phyloP scores from a whole-genome alignment of 2,797 vertebrate genomes.

The Gambusia yucatana region DNA sequence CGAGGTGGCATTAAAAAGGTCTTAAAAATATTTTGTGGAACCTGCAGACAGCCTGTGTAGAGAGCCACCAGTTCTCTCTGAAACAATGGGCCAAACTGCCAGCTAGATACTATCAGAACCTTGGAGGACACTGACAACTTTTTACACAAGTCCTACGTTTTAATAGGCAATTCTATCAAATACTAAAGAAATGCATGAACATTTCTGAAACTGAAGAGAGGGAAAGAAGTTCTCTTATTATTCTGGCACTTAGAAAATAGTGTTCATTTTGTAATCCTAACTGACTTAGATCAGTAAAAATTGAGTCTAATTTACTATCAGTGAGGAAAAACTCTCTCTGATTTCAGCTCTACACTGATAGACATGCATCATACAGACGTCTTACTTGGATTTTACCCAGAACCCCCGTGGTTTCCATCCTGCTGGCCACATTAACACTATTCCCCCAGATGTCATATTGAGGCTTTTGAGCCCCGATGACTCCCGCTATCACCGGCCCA shows the following conservation, averaged over 20 bases:
- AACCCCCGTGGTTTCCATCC: conserved; percentile 97
- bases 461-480: conserved; percentile 98
- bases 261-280: not conserved
- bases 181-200: not conserved
- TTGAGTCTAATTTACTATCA: not conserved
- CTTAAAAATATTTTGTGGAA: too few relatives aligned
- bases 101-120: not conserved
- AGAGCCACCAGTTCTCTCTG: not conserved
- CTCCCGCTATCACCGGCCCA: conserved; percentile 94
- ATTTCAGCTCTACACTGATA: not conserved
- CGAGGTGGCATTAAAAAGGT: too few relatives aligned
- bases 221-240: not conserved
- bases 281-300: not conserved
- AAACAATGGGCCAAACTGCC: not conserved
- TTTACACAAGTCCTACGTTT: not conserved
- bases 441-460: conserved; percentile 99
- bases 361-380: not conserved
- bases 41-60: too few relatives aligned
- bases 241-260: not conserved
- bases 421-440: conserved; percentile 96
- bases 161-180: not conserved
- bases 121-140: not conserved
- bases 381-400: conserved; percentile 95
- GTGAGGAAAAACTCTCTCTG: not conserved
- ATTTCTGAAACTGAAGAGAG: not conserved